Evolutionary conservation across 2,888 invertebrate species (phyloP).

Genomic region (Cephonodes hylas): DNA sequence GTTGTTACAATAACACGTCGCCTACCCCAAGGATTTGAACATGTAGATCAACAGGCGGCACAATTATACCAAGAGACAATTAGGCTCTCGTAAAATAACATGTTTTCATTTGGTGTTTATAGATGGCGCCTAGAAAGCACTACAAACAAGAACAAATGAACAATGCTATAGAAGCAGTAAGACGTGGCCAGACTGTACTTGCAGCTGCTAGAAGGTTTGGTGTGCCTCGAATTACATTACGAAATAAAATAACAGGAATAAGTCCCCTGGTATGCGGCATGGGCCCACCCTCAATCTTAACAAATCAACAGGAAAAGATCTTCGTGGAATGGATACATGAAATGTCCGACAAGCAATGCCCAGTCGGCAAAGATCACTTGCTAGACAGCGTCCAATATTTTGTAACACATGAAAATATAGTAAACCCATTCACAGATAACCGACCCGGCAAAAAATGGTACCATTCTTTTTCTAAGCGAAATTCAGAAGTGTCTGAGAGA

Average conservation of each 20-base stretch:
- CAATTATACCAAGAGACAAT: too few species aligned
- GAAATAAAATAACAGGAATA: slow-evolving; percentile 30
- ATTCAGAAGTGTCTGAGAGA: slow-evolving; percentile 26
- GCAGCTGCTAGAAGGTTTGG: slow-evolving; percentile 31
- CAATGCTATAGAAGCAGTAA: not conserved
- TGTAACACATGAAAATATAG: slow-evolving; percentile 23
- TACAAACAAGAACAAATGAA: not conserved
- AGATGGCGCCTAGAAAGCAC: not conserved
- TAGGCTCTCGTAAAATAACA: too few species aligned
- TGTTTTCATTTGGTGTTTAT: not conserved
- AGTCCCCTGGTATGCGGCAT: slow-evolving; percentile 31
- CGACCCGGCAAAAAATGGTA: slow-evolving; percentile 26
- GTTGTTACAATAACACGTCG: too few species aligned
- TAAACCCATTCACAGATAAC: slow-evolving; percentile 20
- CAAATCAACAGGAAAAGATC: slow-evolving; percentile 25
- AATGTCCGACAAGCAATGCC: slow-evolving; percentile 21
- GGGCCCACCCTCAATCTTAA: slow-evolving; percentile 28
- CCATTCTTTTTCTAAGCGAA: slow-evolving; percentile 26
- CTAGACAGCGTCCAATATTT: slow-evolving; percentile 23
- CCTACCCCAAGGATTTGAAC: too few species aligned
- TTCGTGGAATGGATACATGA: slow-evolving; percentile 25
- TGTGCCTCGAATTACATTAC: slow-evolving; percentile 31
- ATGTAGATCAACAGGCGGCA: too few species aligned
- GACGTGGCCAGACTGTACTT: not conserved
- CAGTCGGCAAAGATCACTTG: slow-evolving; percentile 24